A percentile compares a stretch with the other conserved stretches of the same genome.
Evolutionary conservation across 2,113 vertebrate species (phyloP).

Genomic region (Ahaetulla prasina): DNA sequence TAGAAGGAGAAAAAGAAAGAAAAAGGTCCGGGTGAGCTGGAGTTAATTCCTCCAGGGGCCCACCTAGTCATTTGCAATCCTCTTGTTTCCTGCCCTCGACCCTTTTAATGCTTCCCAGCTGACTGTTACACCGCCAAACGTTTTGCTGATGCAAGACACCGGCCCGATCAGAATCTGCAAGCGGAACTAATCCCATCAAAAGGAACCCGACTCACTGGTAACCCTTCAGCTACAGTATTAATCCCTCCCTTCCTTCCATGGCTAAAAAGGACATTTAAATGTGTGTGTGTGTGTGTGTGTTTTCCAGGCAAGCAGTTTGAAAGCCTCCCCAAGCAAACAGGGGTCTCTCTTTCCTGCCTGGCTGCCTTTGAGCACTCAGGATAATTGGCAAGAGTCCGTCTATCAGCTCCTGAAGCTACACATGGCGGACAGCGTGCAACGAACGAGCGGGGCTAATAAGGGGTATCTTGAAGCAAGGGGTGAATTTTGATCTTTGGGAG

Average conservation of each 20-base stretch:
- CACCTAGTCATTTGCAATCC: neutral
- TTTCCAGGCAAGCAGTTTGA: constrained; percentile 28
- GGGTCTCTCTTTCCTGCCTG: neutral
- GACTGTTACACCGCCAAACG: neutral
- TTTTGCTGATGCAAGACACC: neutral
- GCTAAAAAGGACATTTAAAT: constrained; percentile 34
- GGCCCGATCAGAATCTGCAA: constrained; percentile 40
- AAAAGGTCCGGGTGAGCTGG: neutral
- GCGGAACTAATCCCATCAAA: constrained; percentile 39
- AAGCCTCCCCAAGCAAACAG: constrained; percentile 43
- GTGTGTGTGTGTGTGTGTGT: constrained; percentile 6
- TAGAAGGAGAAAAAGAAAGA: neutral
- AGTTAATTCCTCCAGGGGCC: neutral
- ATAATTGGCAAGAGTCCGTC: constrained; percentile 16
- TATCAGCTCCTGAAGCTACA: neutral
- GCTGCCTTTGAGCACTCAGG: constrained; percentile 21
- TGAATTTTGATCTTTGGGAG: neutral
- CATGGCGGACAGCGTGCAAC: constrained; percentile 16
- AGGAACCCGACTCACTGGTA: constrained; percentile 9
- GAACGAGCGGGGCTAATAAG: neutral
- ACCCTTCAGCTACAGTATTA: constrained; percentile 22
- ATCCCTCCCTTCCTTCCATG: neutral
- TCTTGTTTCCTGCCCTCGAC: neutral
- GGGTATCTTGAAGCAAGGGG: constrained; percentile 9
- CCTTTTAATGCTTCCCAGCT: constrained; percentile 25